Conservation (phyloP, 2,797 vertebrate species). For the Pseudochaenichthys georgianus region DNA sequence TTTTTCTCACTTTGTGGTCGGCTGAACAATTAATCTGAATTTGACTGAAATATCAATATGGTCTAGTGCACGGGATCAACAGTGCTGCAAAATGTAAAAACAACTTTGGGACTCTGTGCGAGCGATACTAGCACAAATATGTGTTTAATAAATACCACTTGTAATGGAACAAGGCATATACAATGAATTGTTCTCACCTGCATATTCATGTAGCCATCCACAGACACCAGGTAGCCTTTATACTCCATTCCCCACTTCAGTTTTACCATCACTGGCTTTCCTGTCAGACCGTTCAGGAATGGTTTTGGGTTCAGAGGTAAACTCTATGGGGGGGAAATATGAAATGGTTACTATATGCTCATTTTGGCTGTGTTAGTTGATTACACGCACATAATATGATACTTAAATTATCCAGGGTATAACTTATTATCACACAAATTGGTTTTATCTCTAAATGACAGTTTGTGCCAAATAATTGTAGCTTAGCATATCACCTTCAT, state of each 20-base stretch:
- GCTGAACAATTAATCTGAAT: neutral
- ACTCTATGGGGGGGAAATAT: slow-evolving; percentile 83
- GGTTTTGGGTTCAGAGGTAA: slow-evolving; percentile 98
- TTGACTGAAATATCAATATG: too few species aligned
- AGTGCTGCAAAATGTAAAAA: too few species aligned
- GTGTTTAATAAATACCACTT: too few species aligned
- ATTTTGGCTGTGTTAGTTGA: neutral
- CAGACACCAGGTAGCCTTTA: slow-evolving; percentile 97
- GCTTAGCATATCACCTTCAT: neutral
- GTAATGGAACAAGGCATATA: neutral
- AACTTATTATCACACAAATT: neutral
- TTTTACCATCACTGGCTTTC: slow-evolving; percentile 98
- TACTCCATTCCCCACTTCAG: slow-evolving; percentile 99
- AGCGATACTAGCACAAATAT: too few species aligned
- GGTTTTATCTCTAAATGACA: too few species aligned
- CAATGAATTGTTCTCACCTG: slow-evolving; percentile 82
- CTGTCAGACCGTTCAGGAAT: slow-evolving; percentile 97
- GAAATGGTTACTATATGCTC: neutral
- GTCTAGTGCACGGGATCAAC: neutral
- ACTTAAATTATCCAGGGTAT: neutral
- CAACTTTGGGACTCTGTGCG: too few species aligned
- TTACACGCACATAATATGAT: neutral
- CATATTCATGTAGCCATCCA: slow-evolving; percentile 99
- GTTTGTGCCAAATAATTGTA: neutral
- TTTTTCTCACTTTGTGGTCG: neutral